These are phyloP conservation scores for Alethe castanea DNA, from an alignment of 2,113 vertebrate genomes.

Conservation along the genomic window DNA sequence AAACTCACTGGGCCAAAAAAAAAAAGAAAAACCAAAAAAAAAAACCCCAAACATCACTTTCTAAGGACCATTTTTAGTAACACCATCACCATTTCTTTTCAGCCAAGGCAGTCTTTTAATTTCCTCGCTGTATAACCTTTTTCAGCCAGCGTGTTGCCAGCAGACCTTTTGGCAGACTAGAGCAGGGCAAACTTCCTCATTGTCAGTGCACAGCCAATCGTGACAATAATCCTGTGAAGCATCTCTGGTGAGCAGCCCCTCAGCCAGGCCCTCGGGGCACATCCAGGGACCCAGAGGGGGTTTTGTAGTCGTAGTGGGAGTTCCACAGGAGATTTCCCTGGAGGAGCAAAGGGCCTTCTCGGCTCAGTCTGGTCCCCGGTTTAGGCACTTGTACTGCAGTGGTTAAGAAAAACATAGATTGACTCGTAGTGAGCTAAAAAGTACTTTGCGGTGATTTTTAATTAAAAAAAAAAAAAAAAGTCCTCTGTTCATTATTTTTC, in stretches of 20 bases:
- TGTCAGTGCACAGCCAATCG: constrained; percentile 58
- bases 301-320: constrained; percentile 34
- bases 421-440: constrained; percentile 14
- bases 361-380: constrained; percentile 60
- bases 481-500: constrained; percentile 73
- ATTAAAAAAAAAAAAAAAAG: constrained; percentile 37
- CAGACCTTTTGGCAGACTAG: constrained; percentile 65
- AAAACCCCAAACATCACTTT: constrained; percentile 48
- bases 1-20: constrained; percentile 58
- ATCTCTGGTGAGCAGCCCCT: constrained; percentile 54
- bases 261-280: constrained; percentile 47
- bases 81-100: constrained; percentile 75
- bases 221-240: constrained; percentile 48
- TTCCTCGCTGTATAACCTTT: constrained; percentile 78
- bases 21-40: background rate
- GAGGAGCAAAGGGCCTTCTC: constrained; percentile 55
- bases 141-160: constrained; percentile 64
- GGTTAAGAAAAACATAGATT: constrained; percentile 58
- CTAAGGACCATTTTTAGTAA: constrained; percentile 80
- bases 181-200: constrained; percentile 56
- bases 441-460: constrained; percentile 77
- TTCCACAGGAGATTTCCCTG: constrained; percentile 74
- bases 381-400: constrained; percentile 76
- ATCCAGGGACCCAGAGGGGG: constrained; percentile 41
- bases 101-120: constrained; percentile 67